Conservation (phyloP, 2,888 invertebrate species). For the Hemaris fuciformis region DNA sequence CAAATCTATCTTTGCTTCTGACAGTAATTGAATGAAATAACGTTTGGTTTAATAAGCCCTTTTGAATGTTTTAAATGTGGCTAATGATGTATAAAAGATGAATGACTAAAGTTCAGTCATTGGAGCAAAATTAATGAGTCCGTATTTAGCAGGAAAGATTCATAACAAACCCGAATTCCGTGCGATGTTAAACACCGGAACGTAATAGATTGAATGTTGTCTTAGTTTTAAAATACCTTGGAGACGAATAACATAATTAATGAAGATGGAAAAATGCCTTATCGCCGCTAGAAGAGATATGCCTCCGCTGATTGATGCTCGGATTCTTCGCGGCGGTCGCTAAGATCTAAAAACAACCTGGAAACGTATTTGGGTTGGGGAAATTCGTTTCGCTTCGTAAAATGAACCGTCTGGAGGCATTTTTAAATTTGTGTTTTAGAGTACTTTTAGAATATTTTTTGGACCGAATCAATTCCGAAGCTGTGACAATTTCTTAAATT, state of each 20-base stretch:
- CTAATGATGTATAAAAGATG: conserved; percentile 14
- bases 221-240: conserved; percentile 64
- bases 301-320: conserved; percentile 64
- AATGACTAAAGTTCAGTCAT: not conserved
- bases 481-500: not conserved
- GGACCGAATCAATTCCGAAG: not conserved
- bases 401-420: conserved; percentile 42
- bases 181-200: conserved; percentile 25
- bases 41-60: not conserved
- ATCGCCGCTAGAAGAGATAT: conserved; percentile 62
- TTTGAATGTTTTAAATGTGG: not conserved
- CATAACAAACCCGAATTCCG: not conserved
- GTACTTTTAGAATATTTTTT: not conserved
- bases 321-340: conserved; percentile 55
- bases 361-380: conserved; percentile 54
- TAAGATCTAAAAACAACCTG: conserved; percentile 71
- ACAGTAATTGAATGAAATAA: conserved; percentile 17
- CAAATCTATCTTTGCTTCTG: not conserved
- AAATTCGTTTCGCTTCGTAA: conserved; percentile 53
- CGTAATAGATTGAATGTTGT: conserved; percentile 52
- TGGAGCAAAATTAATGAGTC: conserved; percentile 18
- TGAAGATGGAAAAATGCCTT: conserved; percentile 58
- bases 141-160: conserved; percentile 12
- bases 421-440: not conserved
- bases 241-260: conserved; percentile 48